Evolutionary conservation across 2,113 vertebrate species (phyloP).

Genomic region (Istiophorus platypterus): DNA sequence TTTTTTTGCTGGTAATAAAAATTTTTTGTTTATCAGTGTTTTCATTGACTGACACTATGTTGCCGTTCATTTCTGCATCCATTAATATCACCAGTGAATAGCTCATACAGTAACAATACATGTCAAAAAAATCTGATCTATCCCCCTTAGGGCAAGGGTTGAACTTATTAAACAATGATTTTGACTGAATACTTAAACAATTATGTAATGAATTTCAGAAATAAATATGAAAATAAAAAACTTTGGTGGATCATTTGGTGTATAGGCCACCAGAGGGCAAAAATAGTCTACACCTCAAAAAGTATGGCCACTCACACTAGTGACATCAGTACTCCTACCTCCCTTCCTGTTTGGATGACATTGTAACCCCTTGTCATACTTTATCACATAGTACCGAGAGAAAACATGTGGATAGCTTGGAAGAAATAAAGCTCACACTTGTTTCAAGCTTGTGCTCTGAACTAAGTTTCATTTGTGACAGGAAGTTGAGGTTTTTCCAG

Average conservation of each 20-base stretch:
- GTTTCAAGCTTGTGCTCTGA: too few species aligned
- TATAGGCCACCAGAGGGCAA: conserved; percentile 66
- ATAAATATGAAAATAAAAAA: not conserved
- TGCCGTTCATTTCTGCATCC: not conserved
- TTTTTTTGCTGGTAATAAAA: not conserved
- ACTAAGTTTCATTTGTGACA: too few species aligned
- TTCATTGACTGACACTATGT: not conserved
- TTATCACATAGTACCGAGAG: not conserved
- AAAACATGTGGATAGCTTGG: not conserved
- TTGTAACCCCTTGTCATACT: not conserved
- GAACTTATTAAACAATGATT: not conserved
- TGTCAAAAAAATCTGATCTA: not conserved
- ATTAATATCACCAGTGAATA: not conserved
- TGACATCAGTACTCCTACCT: not conserved
- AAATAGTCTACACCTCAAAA: conserved; percentile 12
- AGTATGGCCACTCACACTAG: not conserved
- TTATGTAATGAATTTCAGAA: not conserved
- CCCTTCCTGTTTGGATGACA: conserved; percentile 5
- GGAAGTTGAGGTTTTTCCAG: too few species aligned
- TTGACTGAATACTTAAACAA: not conserved
- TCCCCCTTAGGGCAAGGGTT: not conserved
- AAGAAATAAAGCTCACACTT: too few species aligned
- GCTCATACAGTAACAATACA: not conserved
- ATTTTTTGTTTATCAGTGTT: not conserved
- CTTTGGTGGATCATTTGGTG: not conserved